Conservation (phyloP, 2,113 vertebrate species). For the Saguinus imperator region DNA sequence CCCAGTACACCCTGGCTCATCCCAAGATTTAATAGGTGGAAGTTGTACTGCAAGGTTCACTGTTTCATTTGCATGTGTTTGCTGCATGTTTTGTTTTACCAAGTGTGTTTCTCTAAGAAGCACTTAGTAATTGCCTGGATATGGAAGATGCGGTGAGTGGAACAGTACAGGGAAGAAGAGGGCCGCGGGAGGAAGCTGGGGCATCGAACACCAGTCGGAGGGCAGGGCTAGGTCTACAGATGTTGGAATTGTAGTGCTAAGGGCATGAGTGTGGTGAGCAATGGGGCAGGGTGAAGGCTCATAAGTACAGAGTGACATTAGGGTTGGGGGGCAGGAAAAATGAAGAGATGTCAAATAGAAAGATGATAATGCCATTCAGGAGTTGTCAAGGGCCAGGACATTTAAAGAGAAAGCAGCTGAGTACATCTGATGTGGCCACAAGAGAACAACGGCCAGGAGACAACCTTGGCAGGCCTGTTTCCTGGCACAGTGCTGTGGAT, state of each 20-base stretch:
- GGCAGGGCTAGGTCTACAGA: neutral
- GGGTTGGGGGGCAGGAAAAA: neutral
- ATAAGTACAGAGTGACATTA: neutral
- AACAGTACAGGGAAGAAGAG: neutral
- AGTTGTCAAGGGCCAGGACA: rapidly evolving
- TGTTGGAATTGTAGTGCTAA: neutral
- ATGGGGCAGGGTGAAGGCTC: rapidly evolving
- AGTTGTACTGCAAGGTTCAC: neutral
- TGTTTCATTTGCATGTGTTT: neutral
- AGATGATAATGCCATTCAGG: neutral
- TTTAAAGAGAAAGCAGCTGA: neutral
- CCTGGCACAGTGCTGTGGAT: too few relatives aligned
- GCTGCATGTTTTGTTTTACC: neutral
- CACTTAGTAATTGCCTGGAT: neutral
- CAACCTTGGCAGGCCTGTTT: neutral
- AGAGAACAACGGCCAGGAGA: neutral
- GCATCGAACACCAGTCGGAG: neutral
- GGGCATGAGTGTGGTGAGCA: neutral
- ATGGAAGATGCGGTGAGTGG: neutral
- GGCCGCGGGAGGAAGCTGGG: neutral
- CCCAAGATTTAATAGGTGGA: neutral
- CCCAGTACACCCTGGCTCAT: neutral
- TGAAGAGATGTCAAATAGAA: neutral
- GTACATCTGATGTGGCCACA: too few relatives aligned
- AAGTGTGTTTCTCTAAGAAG: neutral